Conservation (phyloP, 2,113 vertebrate species). For the Nymphicus hollandicus region DNA sequence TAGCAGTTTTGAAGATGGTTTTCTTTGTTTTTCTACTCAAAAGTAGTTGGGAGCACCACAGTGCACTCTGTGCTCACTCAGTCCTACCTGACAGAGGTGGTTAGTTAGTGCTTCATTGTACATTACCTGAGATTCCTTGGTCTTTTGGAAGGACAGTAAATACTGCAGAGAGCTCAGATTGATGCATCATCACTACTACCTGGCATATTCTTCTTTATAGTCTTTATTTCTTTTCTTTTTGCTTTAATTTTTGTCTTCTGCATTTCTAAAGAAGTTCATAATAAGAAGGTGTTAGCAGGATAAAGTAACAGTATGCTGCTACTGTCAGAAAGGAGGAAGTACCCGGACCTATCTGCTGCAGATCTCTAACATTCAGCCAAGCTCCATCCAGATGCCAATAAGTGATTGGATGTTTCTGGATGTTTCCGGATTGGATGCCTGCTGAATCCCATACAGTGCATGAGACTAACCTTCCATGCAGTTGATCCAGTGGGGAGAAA, state of each 20-base stretch:
- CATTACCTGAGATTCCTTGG: background rate
- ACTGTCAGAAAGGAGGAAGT: constrained; percentile 45
- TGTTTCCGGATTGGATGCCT: constrained; percentile 21
- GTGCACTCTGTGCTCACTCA: background rate
- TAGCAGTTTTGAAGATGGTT: background rate
- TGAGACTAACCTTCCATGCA: constrained; percentile 16
- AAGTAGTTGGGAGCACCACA: background rate
- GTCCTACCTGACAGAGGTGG: background rate
- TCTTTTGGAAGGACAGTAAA: background rate
- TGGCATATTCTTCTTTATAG: background rate
- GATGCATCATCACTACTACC: background rate
- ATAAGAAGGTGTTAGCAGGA: background rate
- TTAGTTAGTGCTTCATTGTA: background rate
- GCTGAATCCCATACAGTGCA: constrained; percentile 39
- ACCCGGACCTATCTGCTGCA: background rate
- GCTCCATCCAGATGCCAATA: constrained; percentile 42
- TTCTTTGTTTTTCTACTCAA: background rate
- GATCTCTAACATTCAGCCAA: constrained; percentile 14
- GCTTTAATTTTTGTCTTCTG: background rate
- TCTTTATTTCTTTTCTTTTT: background rate
- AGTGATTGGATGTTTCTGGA: background rate
- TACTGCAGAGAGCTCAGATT: background rate
- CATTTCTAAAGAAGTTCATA: background rate
- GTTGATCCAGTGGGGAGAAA: constrained; percentile 42
- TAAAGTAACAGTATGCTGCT: background rate